These are phyloP conservation scores for Nemoura dubitans DNA, from an alignment of 2,888 invertebrate species.

Conservation along the genomic window DNA sequence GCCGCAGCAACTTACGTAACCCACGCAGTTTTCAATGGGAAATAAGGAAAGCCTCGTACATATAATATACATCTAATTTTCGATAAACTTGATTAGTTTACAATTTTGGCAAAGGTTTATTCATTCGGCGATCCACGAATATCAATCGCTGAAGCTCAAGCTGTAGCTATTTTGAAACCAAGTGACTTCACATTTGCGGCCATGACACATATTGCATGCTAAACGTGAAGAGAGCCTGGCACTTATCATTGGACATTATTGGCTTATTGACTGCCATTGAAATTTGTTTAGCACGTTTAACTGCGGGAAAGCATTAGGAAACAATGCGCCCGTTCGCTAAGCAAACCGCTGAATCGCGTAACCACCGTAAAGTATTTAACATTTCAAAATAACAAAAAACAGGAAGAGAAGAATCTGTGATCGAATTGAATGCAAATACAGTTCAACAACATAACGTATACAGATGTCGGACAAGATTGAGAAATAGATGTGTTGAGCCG, in stretches of 20 bases:
- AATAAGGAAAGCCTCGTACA: too few relatives aligned
- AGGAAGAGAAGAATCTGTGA: too few relatives aligned
- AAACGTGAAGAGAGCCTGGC: not conserved
- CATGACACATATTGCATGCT: conserved; percentile 21
- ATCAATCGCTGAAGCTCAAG: not conserved
- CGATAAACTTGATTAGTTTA: too few relatives aligned
- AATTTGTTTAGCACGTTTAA: conserved; percentile 27
- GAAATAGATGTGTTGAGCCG: not conserved
- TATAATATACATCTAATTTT: too few relatives aligned
- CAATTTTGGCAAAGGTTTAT: not conserved
- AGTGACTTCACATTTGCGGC: not conserved
- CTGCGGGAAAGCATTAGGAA: not conserved
- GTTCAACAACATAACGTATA: not conserved
- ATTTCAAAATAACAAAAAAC: not conserved
- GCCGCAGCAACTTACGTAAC: too few relatives aligned
- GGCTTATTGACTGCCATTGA: conserved; percentile 34
- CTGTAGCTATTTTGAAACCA: not conserved
- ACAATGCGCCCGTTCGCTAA: not conserved
- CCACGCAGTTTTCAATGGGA: too few relatives aligned
- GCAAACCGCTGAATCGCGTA: not conserved
- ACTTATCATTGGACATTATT: conserved; percentile 23
- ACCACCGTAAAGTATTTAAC: not conserved
- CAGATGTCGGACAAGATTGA: not conserved
- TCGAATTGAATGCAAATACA: too few relatives aligned
- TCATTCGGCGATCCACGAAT: not conserved